A percentile compares a stretch with the other conserved stretches of the same genome.
Evolutionary conservation across 2,113 vertebrate species (phyloP).

Genomic region (Hemicordylus capensis): DNA sequence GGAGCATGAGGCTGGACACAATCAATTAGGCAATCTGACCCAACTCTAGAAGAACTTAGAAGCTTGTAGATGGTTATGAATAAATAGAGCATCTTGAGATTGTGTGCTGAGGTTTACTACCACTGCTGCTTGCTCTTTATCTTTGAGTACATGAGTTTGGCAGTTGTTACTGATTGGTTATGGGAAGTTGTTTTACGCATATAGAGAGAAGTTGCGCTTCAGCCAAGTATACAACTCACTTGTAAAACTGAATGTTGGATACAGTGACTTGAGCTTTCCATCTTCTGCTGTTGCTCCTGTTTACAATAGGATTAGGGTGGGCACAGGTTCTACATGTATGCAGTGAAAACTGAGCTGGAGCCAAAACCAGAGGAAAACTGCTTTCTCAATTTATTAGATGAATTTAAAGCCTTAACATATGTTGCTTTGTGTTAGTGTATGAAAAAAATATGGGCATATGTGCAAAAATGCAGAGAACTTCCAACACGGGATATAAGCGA

Average conservation of each 20-base stretch:
- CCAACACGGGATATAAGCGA: neutral
- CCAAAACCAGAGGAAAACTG: neutral
- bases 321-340: neutral
- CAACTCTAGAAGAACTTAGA: too few relatives aligned
- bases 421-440: neutral
- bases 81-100: neutral
- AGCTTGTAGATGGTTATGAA: too few relatives aligned
- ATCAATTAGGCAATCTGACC: too few relatives aligned
- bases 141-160: neutral
- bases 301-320: neutral
- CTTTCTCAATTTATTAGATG: neutral
- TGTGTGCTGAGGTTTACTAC: neutral
- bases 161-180: neutral
- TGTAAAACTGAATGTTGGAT: neutral
- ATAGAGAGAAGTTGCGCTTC: neutral
- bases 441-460: neutral
- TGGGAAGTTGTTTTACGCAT: neutral
- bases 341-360: neutral
- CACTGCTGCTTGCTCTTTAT: neutral
- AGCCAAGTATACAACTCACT: neutral
- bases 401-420: neutral
- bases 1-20: too few relatives aligned
- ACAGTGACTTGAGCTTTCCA: neutral
- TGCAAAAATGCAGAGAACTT: neutral
- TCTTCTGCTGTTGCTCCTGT: neutral